Evolutionary conservation across 2,888 invertebrate genomes (phyloP).

Genomic region (Polyommatus icarus): DNA sequence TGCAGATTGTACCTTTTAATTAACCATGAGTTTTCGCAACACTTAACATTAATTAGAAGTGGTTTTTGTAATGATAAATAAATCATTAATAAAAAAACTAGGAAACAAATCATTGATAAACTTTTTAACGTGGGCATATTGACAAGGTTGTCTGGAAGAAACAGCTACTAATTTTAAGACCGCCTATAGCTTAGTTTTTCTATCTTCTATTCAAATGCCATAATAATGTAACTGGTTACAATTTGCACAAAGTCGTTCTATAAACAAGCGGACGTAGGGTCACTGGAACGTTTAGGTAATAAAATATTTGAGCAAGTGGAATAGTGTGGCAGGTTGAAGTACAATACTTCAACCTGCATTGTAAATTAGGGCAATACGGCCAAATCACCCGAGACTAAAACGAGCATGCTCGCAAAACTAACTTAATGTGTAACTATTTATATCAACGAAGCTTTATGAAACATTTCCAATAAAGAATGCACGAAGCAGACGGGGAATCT

Average conservation of each 20-base stretch:
- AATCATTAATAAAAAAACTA: no score
- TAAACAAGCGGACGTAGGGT: conserved; percentile 16
- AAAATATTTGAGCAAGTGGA: conserved; percentile 13
- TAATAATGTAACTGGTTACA: neutral
- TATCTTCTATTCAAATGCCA: neutral
- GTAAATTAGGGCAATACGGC: neutral
- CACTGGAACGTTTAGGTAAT: conserved; percentile 13
- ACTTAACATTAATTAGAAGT: no score
- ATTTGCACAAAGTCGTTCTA: conserved; percentile 6
- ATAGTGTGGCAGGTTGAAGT: neutral
- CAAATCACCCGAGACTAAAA: conserved; percentile 5
- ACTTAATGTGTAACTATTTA: neutral
- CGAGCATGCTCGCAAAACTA: neutral
- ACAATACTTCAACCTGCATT: conserved; percentile 11
- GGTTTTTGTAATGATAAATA: no score
- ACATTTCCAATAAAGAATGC: conserved; percentile 9
- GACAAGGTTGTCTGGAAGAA: no score
- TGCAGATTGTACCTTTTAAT: no score
- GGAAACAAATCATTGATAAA: no score
- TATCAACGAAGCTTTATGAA: conserved; percentile 3
- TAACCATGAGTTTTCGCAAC: no score
- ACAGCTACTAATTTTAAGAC: no score
- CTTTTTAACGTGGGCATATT: no score
- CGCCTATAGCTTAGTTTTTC: no score
- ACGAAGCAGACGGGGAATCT: neutral